Base-by-base conservation (phyloP, 2,888 invertebrate genomes). In the Ceramica pisi region DNA sequence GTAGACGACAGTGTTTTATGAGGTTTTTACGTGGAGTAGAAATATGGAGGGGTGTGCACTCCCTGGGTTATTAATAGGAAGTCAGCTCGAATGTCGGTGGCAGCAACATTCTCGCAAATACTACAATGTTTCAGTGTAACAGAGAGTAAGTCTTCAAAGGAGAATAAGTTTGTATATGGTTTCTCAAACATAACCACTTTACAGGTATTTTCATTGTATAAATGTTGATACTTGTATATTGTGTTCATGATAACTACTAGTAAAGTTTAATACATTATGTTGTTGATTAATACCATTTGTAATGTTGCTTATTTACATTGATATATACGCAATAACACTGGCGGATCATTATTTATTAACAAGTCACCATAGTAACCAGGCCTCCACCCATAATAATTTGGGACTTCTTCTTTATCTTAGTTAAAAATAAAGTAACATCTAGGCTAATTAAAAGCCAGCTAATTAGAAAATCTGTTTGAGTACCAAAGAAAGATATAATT, bases 1-100 rank as follows among this genome's bases (percentile, higher is more conserved):
- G 72, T 75, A 80, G 71, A 77, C 80, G 78, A 84, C 84, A 69
- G 72, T 78, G 82, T 88, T 90, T 89, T 87, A 86, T 88, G 80
- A 79, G 73, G 51, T 70, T 81, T 86, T 84, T 71, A 82, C 76
- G 78, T 84, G 80, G 76, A 79, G 80, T 71, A 67, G 79, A 83
- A 83, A 80, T 79, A 82, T 81, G 41, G 62, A 63, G 69, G 74
- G 72, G 66, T 66, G 78, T 57, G 19, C 46, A n/a, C 46, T 46
- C 51, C 55, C 59, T 44, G 38, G 26, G 65, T 60, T 78, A 79
- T 78, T 79, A 60, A 69, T 75, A 79, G 63, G 35, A 51, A 63
- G 67, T 35, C 35, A 50, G 64, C 50, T 55, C 23, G 9, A 51
- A 12, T 41, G 62, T 51, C 6, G 14, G 48, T 41, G 46, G 26